Base-by-base conservation (phyloP, 2,113 vertebrate genomes). In the Psammodynastes pulverulentus region DNA sequence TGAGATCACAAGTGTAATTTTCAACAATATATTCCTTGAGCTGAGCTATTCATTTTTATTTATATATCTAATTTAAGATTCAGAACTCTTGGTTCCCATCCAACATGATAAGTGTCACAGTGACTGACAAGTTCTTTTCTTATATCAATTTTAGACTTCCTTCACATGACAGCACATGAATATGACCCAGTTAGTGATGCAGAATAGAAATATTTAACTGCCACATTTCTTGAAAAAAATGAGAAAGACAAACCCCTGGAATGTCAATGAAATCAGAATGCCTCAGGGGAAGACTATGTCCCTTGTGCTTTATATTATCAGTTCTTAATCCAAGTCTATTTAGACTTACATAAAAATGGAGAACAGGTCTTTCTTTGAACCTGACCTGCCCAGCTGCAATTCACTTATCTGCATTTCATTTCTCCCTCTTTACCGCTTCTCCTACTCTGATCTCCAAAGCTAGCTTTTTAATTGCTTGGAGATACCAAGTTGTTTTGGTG, bases 401-500 rank as follows among this genome's bases (percentile, higher is more conserved):
- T 90, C 58, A 85, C 62, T 95, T 97, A 97, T 97, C 96, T 95
- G 49, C 49, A 45, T 93, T 94, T 72, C 87, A 39, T 34, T 92
- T 94, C 92, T 95, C n/a, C 79, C 90, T n/a, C 48, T 45, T 29
- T 62, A 48, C 88, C 15, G 13, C 87, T 51, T 53, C 62, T 39
- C 39, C 53, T 90, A 91, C 92, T 79, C 72, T 54, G 94, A 95
- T 95, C 94, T 94, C 93, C 86, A 53, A 23, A 7, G 19, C 87
- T 95, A 95, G 56, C 91, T 91, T 92, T 97, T 95, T 95, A 96
- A 95, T 96, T 97, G 95, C 96, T 95, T 95, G 89, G 94, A 96
- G 93, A 95, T 93, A 46, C 89, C 88, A 94, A 91, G 89, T 95
- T 98, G 97, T 97, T 97, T 97, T 96, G 97, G 97, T 98, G 96